phyloP scores from a whole-genome alignment of 2,797 vertebrate genomes.

The Todus mexicanus region DNA sequence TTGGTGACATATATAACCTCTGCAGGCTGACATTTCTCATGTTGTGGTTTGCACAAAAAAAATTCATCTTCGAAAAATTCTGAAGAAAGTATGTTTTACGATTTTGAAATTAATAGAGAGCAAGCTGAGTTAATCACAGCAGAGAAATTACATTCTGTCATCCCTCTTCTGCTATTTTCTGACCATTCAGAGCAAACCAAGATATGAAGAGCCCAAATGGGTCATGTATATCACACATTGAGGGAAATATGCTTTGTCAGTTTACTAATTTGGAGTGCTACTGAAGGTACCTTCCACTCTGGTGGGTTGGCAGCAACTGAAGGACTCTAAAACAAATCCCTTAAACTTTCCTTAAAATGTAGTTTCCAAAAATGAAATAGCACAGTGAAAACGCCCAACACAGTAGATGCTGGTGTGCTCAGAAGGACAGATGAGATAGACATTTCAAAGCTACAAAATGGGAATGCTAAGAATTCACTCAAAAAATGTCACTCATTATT shows the following conservation, averaged over 20 bases:
- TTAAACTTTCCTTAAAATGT: not conserved
- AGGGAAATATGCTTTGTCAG: not conserved
- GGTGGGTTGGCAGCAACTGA: not conserved
- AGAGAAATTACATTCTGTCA: not conserved
- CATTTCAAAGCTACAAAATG: not conserved
- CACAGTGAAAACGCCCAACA: not conserved
- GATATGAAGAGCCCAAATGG: not conserved
- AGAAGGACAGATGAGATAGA: not conserved
- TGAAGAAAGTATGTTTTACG: not conserved
- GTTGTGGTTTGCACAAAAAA: not conserved
- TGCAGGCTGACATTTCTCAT: not conserved
- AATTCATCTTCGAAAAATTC: not conserved
- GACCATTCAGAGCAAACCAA: not conserved
- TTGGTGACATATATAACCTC: not conserved
- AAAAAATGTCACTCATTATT: not conserved
- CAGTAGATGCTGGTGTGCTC: too few relatives aligned
- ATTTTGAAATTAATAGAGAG: not conserved
- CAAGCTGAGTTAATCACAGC: not conserved
- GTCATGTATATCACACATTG: rapidly evolving
- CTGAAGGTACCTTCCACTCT: not conserved
- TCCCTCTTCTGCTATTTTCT: not conserved
- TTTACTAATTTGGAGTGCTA: not conserved
- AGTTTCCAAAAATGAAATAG: not conserved
- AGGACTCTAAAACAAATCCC: not conserved
- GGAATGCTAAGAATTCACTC: not conserved